Base-by-base conservation (phyloP, 2,797 vertebrate genomes). In the Halcyon badia region DNA sequence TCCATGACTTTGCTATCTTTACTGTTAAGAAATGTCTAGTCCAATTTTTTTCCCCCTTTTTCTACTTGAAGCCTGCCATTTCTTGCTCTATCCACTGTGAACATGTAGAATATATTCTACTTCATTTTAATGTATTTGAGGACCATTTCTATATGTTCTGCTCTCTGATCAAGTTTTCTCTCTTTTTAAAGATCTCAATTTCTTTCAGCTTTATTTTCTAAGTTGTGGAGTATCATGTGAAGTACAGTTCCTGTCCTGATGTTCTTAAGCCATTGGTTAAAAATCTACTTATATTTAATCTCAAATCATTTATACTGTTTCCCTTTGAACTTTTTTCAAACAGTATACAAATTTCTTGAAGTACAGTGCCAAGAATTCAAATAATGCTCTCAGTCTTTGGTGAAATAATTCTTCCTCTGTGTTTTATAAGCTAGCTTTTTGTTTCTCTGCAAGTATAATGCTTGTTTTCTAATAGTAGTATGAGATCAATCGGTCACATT, bases 11-110 rank as follows among this genome's bases (percentile, higher is more conserved):
- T 48, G 28, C 11, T 51, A 4, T 31, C 8, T 75, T 51, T 69
- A 54, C 20, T 75, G 31, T 83, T 48, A 71, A 19, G n/a, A 66
- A 39, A 33, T 48, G 5, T 58, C 52, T 33, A 25, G n/a, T 28
- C 26, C 11, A n/a, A 3, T 5, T 37, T 65, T 62, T 2, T 0
- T 3, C 3, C 4, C 12, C 1, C 1, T 19, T 61, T 72, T 57
- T 35, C 41, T 17, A 5, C 31, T 44, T 79, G 16, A 89, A 31
- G 9, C 18, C 31, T 69, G 16, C 9, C 10, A 30, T 52, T 71
- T 91, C 44, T 75, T 85, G 7, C 28, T 64, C 15, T 28, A 18
- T 7, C 14, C 6, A 21, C 5, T 60, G 14, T 60, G 13, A 87
- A 68, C 2, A 35, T 6, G 21, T 4, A 87, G 16, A 72, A 48